Evolutionary conservation across 2,888 invertebrate genomes (phyloP), one percentile per base, ranked within the genome.

Genomic region (Nemotelus pantherinus): DNA sequence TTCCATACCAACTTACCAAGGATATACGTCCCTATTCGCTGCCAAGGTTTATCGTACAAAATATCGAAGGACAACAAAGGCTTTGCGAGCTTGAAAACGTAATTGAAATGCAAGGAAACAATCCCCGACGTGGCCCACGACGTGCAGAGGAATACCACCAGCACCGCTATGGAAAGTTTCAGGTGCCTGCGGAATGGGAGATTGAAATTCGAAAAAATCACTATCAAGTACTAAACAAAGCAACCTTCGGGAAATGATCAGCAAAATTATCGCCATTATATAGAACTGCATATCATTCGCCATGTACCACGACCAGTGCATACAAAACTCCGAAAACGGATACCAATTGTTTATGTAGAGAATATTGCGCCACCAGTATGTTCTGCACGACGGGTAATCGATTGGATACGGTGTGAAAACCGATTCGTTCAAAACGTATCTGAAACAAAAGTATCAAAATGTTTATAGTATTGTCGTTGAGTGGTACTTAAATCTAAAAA

Each of bases 221-320:
- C 25, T 25, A 25, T 25, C 25, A 25, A 25, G 25, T 1, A 25
- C 25, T 25, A 25, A 25, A 25, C 25, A 25, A 25, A 25, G 25
- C 25, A 85, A 93, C 94, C 92, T 92, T 47, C 90, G 90, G 76
- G 92, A 92, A 65, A 93, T 87, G 45, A 93, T 86, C 53, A 94
- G 86, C 50, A 94, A 84, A 78, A 93, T 86, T 39, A 91, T 89
- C 44, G 93, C 92, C 81, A 94, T 89, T 4, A 92, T 88, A 84
- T 93, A 94, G 85, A 94, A 94, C 85, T 94, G 93, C 79, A 93
- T 93, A 83, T 94, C 94, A 82, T 93, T 94, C 6, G 94, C 92
- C 89, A 94, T 91, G 82, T 94, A 94, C 94, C 94, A 94, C 67
- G 93, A 92, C 94, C 94, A 94, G 78, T 93, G 89, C 93, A 94